Base-by-base conservation (phyloP, 2,113 vertebrate genomes). In the Conger conger region DNA sequence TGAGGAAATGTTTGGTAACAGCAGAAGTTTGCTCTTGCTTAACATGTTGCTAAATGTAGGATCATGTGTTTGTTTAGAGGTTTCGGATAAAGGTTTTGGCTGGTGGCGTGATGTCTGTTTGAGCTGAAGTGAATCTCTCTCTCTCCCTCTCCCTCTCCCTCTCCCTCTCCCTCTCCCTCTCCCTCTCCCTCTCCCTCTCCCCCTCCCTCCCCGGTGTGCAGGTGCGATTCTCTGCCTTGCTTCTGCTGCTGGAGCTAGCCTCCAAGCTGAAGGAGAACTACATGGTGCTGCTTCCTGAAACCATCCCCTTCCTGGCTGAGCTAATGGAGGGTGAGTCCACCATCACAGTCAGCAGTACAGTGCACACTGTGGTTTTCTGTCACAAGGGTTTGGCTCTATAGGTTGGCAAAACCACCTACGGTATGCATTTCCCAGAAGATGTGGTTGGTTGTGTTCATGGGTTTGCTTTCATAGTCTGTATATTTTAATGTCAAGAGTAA, bases 241-340 rank as follows among this genome's bases (percentile, higher is more conserved):
- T 98, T 77, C 88, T 96, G 88, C 87, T 99, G 86, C 80, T 96
- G 87, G 96, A 97, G 89, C 80, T 99, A 88, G 97, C 97, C 0
- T 92, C 94, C 36, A 98, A 96, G 87, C 95, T 99, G 17, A 97
- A 93, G 89, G 98, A 99, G 91, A 99, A 98, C 93, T 99, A 99
- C 80, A 92, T 98, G 87, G 92, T 96, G 30, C 94, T 99, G 77
- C 95, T 99, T 2, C 98, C 98, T 0, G 98, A 99, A 90, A 97
- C 97, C 82, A 95, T 99, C 88, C 98, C 98, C 0, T 99, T 99
- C 95, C 91, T 99, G 93, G 98, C 98, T 13, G 98, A 99, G 40
- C 91, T 99, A 53, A 99, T 99, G 98, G 98, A 99, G 96, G 98
- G 98, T 99, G 94, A 95, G 93, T 73, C 45, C 11, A 15, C 45